phyloP scores from a whole-genome alignment of 2,888 invertebrate species.

The Dicyrtoma fusca region DNA sequence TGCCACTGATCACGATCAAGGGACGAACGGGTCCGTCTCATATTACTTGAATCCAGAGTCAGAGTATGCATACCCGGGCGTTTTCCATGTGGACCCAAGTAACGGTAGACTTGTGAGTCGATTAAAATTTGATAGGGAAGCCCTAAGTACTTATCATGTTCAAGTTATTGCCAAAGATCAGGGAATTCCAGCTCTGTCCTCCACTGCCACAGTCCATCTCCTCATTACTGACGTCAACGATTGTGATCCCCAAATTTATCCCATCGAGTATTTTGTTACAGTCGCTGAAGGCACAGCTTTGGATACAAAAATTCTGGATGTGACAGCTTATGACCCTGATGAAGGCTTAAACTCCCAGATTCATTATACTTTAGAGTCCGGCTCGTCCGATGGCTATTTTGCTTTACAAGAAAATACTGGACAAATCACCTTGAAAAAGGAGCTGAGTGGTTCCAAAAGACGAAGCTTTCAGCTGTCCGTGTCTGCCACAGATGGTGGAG shows the following conservation, averaged over 20 bases:
- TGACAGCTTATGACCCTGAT: slow-evolving; percentile 83
- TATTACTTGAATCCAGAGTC: slow-evolving; percentile 79
- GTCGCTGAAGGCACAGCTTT: slow-evolving; percentile 66
- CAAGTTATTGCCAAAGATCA: slow-evolving; percentile 87
- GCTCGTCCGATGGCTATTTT: slow-evolving; percentile 75
- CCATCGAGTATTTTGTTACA: slow-evolving; percentile 79
- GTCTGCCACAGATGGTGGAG: slow-evolving; percentile 80
- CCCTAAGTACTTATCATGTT: slow-evolving; percentile 75
- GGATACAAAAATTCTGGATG: slow-evolving; percentile 71
- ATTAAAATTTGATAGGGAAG: slow-evolving; percentile 79
- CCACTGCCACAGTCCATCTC: slow-evolving; percentile 82
- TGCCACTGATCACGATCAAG: slow-evolving; percentile 89
- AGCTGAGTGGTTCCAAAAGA: slow-evolving; percentile 68
- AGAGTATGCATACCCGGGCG: slow-evolving; percentile 78
- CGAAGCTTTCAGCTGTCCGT: slow-evolving; percentile 73
- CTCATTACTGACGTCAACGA: slow-evolving; percentile 87
- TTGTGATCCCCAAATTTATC: slow-evolving; percentile 90
- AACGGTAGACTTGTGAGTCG: slow-evolving; percentile 83
- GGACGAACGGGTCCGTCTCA: slow-evolving; percentile 87
- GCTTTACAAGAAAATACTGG: slow-evolving; percentile 78
- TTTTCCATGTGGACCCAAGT: slow-evolving; percentile 78
- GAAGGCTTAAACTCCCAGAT: slow-evolving; percentile 84
- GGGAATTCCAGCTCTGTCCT: slow-evolving; percentile 85
- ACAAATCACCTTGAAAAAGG: slow-evolving; percentile 70
- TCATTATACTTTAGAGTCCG: slow-evolving; percentile 76